Evolutionary conservation across 2,797 vertebrate species (phyloP).

Genomic region (Cirrhinus mrigala): DNA sequence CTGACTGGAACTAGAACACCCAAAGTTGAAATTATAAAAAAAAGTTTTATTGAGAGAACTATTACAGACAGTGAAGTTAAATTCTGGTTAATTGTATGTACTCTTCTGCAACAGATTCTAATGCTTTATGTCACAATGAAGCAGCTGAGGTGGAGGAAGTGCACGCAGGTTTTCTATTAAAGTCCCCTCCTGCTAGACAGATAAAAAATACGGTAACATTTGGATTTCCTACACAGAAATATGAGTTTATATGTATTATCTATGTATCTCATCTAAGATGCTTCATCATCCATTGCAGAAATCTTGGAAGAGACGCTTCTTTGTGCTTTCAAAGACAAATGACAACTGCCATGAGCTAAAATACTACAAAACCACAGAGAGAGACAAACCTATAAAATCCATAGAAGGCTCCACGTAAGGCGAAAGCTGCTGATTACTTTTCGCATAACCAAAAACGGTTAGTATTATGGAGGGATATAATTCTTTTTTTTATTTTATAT

Average conservation of each 20-base stretch:
- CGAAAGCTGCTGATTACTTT: background rate
- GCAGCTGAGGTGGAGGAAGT: background rate
- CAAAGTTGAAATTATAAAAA: background rate
- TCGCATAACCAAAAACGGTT: background rate
- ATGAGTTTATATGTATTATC: background rate
- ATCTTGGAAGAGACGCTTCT: constrained; percentile 87
- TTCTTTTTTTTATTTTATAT: background rate
- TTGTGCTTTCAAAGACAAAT: constrained; percentile 78
- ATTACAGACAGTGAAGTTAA: background rate
- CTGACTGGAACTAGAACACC: background rate
- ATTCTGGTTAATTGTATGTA: background rate
- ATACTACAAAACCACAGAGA: constrained; percentile 80
- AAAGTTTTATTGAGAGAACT: background rate
- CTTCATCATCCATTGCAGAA: constrained; percentile 62
- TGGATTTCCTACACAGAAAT: background rate
- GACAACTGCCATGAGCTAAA: constrained; percentile 74
- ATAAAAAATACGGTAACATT: constrained; percentile 6
- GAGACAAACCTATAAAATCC: constrained; percentile 56
- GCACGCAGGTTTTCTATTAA: constrained; percentile 16
- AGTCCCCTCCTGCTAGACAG: constrained; percentile 35
- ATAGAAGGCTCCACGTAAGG: constrained; percentile 71
- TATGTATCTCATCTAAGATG: background rate
- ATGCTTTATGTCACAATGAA: background rate
- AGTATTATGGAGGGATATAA: background rate
- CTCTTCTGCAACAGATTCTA: constrained; percentile 9